These are phyloP conservation scores for Nemotelus pantherinus DNA, from an alignment of 2,888 invertebrate species.

Conservation along the genomic window DNA sequence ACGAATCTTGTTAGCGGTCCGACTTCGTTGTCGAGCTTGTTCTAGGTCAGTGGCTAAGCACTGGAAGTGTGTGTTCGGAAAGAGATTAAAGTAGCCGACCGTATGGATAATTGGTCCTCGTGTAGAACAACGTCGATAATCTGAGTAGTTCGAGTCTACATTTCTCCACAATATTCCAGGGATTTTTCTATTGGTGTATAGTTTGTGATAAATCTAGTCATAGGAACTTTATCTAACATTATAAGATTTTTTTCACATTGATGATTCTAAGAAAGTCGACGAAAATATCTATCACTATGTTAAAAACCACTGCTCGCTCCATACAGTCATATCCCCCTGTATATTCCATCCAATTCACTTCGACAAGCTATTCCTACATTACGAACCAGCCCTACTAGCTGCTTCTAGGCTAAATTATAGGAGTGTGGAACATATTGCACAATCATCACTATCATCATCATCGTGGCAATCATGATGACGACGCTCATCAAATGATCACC, in stretches of 20 bases:
- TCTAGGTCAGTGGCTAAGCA: not conserved
- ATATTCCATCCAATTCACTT: no score
- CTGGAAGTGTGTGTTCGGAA: not conserved
- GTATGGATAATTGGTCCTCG: no score
- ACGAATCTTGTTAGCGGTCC: not conserved
- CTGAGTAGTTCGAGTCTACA: no score
- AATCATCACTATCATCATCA: slow-evolving; percentile 42
- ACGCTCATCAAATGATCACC: slow-evolving; percentile 47
- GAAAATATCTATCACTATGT: not conserved
- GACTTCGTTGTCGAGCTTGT: not conserved
- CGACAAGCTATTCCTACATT: not conserved
- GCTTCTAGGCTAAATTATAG: slow-evolving; percentile 32
- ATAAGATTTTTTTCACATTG: no score
- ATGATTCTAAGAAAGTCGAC: not conserved
- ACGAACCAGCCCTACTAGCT: slow-evolving; percentile 13
- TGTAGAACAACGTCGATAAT: no score
- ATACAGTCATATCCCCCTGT: no score
- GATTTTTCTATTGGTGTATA: no score
- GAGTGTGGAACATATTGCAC: slow-evolving; percentile 48
- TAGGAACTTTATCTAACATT: no score
- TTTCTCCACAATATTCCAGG: no score
- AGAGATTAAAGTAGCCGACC: no score
- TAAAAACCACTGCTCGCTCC: no score
- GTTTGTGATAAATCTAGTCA: no score
- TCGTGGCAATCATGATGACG: slow-evolving; percentile 17